A percentile compares a stretch with the other conserved stretches of the same genome.
Conservation (phyloP, 2,113 vertebrate species). For the Chloroceryle aenea region DNA sequence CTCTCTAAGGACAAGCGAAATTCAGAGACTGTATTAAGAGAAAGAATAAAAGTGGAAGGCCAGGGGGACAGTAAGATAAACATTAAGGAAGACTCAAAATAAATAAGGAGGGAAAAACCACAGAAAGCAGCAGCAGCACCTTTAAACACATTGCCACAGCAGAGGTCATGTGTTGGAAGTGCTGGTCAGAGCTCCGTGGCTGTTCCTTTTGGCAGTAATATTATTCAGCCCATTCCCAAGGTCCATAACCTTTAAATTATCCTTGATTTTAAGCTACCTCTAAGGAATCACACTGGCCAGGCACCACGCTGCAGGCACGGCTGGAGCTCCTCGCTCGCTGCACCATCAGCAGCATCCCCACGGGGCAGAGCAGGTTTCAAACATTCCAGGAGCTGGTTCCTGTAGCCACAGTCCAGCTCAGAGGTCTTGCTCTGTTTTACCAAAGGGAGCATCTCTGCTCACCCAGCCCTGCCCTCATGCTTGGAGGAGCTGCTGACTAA, state of each 20-base stretch:
- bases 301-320: not conserved
- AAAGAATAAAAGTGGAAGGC: not conserved
- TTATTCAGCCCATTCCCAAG: not conserved
- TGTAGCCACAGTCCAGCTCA: accelerated
- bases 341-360: not conserved
- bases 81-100: not conserved
- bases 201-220: not conserved
- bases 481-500: not conserved
- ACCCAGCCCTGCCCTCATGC: not conserved
- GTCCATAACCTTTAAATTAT: not conserved
- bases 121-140: not conserved
- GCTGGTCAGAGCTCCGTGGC: not conserved
- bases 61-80: not conserved
- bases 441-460: not conserved
- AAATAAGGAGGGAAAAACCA: not conserved
- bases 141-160: not conserved
- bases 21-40: not conserved
- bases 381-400: accelerated
- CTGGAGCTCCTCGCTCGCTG: accelerated
- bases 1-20: not conserved
- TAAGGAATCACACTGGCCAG: not conserved
- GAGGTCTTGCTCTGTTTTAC: not conserved
- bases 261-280: not conserved
- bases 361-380: accelerated
- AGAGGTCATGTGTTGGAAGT: not conserved